Evolutionary conservation across 2,888 invertebrate species (phyloP), one percentile per base, ranked within the genome.

Genomic region (Congeria kusceri): DNA sequence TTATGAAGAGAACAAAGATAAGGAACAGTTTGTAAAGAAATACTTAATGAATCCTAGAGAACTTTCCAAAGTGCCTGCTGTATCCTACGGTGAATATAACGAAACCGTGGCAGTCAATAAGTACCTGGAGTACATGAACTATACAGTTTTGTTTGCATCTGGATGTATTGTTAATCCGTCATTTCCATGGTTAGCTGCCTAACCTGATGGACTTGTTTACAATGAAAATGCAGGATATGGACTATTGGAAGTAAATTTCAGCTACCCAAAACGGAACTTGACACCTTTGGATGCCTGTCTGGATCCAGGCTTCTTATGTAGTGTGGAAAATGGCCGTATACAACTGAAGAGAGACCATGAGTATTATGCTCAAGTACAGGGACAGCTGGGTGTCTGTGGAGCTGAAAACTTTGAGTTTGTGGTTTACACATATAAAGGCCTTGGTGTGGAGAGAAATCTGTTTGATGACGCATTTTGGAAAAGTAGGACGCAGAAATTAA

Each of bases 181-280:
- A n/a, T 70, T 77, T 28, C 79, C 79, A 18, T 83, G 72, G 65
- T 25, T 79, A 9, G 79, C 79, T 49, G 76, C 83, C 5, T 63
- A 76, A 46, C 76, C 76, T 32, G 79, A 83, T 70, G 70, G 66
- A 18, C 68, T 63, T 18, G 57, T 73, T 13, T 79, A 67, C 58
- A 3, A 66, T 29, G 64, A 76, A 13, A 62, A 70, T 53, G 59
- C n/a, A n/a, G n/a, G 15, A n/a, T 62, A 65, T 29, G 77, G 68
- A 25, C 61, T 81, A 20, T 20, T 83, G 2, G 83, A 83, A 67
- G 73, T 79, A 1, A 80, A 83, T 25, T 83, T 79, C 67, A 69
- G 70, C 7, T 73, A 80, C 32, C 67, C 79, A 29, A 66, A 56
- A 27, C 32, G 79, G 27, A 61, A 83, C 29, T 49, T 71, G 20